Conservation (phyloP, 2,797 vertebrate genomes). For the Pseudocheirus occidentalis region DNA sequence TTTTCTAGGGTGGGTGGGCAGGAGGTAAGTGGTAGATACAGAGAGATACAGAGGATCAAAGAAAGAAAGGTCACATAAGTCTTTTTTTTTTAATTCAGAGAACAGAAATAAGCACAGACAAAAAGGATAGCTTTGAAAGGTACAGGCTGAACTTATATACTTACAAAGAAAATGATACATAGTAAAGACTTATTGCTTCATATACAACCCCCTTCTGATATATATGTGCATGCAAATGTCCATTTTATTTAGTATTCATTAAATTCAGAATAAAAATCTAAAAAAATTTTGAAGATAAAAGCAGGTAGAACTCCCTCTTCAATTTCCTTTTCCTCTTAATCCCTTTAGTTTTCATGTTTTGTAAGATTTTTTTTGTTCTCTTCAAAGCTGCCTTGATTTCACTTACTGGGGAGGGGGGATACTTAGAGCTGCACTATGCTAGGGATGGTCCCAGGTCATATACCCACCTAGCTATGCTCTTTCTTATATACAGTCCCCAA, state of each 20-base stretch:
- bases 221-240: not conserved
- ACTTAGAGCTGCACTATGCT: not conserved
- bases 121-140: not conserved
- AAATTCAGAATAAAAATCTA: not conserved
- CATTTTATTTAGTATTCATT: not conserved
- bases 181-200: not conserved
- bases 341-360: not conserved
- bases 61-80: not conserved
- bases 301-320: not conserved
- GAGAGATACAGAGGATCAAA: not conserved
- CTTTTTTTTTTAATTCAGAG: not conserved
- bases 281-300: not conserved
- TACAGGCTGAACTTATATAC: not conserved
- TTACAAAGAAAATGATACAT: not conserved
- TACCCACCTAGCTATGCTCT: not conserved
- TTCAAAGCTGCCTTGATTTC: not conserved
- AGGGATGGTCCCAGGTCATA: not conserved
- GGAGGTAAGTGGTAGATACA: not conserved
- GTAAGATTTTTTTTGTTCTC: not conserved
- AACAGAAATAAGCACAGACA: not conserved
- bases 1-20: not conserved
- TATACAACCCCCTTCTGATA: not conserved
- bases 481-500: not conserved
- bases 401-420: too few relatives aligned
- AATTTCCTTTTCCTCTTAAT: not conserved